phyloP scores from a whole-genome alignment of 2,797 vertebrate species.

The Chelon labrosus region DNA sequence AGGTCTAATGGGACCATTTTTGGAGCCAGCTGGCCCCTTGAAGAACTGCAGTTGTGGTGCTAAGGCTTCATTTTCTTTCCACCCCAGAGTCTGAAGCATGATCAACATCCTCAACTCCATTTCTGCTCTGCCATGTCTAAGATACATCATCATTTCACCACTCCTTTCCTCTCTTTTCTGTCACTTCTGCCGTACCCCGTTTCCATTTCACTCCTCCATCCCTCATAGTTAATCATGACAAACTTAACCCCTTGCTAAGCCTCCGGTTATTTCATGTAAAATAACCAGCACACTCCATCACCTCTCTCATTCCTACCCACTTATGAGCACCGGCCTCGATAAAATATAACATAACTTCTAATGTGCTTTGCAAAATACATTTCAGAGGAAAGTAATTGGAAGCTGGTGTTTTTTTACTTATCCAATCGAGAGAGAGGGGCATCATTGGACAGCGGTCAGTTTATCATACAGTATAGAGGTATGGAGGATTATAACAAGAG shows the following conservation, averaged over 20 bases:
- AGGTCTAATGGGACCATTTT: no score
- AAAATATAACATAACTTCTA: conserved; percentile 8
- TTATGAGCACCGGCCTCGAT: background rate
- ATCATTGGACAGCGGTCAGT: background rate
- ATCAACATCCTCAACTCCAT: conserved; percentile 5
- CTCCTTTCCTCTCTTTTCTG: background rate
- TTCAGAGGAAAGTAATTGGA: conserved; percentile 8
- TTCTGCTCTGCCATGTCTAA: background rate
- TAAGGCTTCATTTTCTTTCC: no score
- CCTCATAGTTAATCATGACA: background rate
- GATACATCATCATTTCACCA: conserved; percentile 6
- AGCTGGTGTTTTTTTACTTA: background rate
- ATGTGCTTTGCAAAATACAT: conserved; percentile 19
- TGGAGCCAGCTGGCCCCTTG: no score
- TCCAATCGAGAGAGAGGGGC: conserved; percentile 1
- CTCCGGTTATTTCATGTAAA: conserved; percentile 24
- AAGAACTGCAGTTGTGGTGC: no score
- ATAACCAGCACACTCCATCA: conserved; percentile 5
- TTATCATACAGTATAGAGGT: no score
- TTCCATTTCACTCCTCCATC: conserved; percentile 18
- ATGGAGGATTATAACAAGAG: background rate
- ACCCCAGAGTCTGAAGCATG: no score
- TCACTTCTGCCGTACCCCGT: background rate
- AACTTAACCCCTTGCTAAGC: background rate
- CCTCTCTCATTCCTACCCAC: background rate